A percentile compares a stretch with the other conserved stretches of the same genome.
These are phyloP conservation scores for Manis pentadactyla DNA, from an alignment of 2,797 vertebrate species.

Conservation along the genomic window DNA sequence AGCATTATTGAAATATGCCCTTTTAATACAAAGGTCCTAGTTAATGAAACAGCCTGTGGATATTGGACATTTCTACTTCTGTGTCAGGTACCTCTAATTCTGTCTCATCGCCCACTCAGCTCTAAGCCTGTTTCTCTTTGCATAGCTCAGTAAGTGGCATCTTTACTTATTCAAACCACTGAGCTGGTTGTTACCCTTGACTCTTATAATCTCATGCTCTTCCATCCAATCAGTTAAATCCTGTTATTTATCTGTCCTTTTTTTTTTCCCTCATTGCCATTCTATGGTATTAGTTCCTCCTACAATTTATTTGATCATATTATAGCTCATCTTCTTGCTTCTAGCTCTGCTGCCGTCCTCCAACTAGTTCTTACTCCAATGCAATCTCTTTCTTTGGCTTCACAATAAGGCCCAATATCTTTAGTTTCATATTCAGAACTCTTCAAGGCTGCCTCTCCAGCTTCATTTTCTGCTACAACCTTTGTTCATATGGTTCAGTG, in stretches of 20 bases:
- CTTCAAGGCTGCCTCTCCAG: neutral
- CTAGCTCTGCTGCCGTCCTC: neutral
- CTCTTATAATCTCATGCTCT: neutral
- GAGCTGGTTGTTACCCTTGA: neutral
- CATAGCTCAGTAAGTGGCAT: neutral
- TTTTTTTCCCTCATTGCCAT: neutral
- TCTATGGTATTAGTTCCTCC: neutral
- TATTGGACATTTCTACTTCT: neutral
- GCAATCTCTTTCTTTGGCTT: neutral
- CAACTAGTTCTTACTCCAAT: neutral
- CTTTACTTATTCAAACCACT: neutral
- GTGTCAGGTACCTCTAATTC: neutral
- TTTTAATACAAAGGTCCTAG: neutral
- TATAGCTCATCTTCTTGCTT: neutral
- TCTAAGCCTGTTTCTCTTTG: neutral
- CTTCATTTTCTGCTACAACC: neutral
- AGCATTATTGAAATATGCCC: neutral
- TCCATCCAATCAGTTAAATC: neutral
- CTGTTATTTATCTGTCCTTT: neutral
- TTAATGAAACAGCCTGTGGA: neutral
- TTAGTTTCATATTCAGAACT: neutral
- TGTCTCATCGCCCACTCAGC: neutral
- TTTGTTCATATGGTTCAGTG: neutral
- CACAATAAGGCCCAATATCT: neutral
- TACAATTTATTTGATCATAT: neutral